Base-by-base conservation (phyloP, 2,113 vertebrate genomes). In the Pristiophorus japonicus region DNA sequence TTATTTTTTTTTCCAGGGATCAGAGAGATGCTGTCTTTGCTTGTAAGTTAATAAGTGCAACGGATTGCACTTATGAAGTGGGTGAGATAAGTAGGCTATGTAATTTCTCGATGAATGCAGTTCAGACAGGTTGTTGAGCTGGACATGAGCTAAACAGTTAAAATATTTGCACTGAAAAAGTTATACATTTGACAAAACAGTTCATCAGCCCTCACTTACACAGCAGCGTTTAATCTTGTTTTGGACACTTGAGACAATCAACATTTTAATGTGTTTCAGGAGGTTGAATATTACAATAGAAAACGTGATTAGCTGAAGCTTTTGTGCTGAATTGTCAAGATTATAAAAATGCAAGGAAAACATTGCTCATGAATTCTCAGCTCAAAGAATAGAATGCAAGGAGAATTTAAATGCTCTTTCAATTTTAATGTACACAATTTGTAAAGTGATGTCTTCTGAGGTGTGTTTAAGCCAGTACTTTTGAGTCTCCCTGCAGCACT, bases 251-350 rank as follows among this genome's bases (percentile, higher is more conserved):
- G 45, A 70, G 66, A 47, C 38, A 51, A 67, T 94, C 93, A 94
- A 67, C 65, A 70, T 94, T 94, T 70, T 70, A 51, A 70, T 70
- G 90, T 38, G 42, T 70, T 73, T 94, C 42, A 70, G 66, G 42
- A 94, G 42, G 14, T 18, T 51, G 38, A 67, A 73, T 47, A 45
- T 70, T 70, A 92, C 66, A 94, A 45, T 70, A 70, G 93, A 70
- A 94, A 94, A 70, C 42, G 22, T 94, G 93, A 94, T 94, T 70
- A 70, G 93, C 27, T 70, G 45, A 94, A 94, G 66, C 92, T 47
- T 73, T 51, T 70, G 42, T 24, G 24, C 45, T 34, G 27, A 51
- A 18, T 51, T 45, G 22, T 93, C 87, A 90, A 90, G 51, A 55
- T 90, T 94, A 30, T 30, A 70, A 94, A 93, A 94, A 66, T 24